Evolutionary conservation across 2,888 invertebrate species (phyloP), one percentile per base, ranked within the genome.

Genomic region (Strigamia transsilvanica): DNA sequence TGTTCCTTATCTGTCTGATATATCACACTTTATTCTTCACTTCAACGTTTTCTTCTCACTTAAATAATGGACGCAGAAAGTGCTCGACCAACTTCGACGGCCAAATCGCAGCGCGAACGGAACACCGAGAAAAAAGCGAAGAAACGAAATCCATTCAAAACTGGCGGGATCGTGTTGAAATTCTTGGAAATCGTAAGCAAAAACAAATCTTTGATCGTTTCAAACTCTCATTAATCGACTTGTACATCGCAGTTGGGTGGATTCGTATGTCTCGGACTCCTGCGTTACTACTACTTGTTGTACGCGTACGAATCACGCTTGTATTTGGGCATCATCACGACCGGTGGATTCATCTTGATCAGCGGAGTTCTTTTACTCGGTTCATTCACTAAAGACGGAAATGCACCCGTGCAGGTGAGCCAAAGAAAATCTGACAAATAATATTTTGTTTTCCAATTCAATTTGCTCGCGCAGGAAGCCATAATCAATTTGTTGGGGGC

Each of bases 401-500:
- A 73, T 21, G 73, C 32, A 7, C 73, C 73, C 15, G 13, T 73
- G 15, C 73, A 73, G 15, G 73, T 73, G 13, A 73, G 3, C 13
- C 10, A 21, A 73, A 2, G 13, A 6, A 27, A 21, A 18, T 6
- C 2, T 13, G 7, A 27, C 5, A n/a, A n/a, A n/a, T n/a, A n/a
- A n/a, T n/a, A n/a, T n/a, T 3, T 73, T 51, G 4, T 6, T n/a
- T n/a, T n/a, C 10, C 10, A n/a, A 6, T 51, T 51, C 10, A 51
- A 6, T n/a, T n/a, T n/a, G 3, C 4, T n/a, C 4, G 3, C 34
- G 2, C 34, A 79, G 79, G 79, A 79, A 13, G 79, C 38, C 6
- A 27, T 79, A 38, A 79, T 79, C 18, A 79, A 79, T 38, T 23
- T 79, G 18, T 79, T 79, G 79, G 79, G 79, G 4, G 38, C 38